Conservation (phyloP, 2,888 invertebrate genomes). For the Orgyia antiqua region DNA sequence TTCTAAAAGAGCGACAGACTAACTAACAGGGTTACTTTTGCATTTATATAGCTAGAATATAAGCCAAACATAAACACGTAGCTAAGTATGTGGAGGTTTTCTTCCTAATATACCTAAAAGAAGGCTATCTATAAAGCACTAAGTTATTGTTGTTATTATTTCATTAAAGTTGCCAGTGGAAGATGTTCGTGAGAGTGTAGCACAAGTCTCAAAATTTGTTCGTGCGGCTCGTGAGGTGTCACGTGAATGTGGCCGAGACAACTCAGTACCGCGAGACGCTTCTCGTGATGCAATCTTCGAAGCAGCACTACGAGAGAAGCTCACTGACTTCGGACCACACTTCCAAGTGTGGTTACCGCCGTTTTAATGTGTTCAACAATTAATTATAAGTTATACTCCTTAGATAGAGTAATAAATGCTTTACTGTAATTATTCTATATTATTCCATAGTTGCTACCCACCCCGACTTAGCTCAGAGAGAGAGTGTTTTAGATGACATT, state of each 20-base stretch:
- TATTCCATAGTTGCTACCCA: too few species aligned
- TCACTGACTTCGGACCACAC: conserved; percentile 64
- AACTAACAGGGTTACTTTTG: too few species aligned
- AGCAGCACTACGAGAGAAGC: conserved; percentile 71
- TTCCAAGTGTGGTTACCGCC: conserved; percentile 79
- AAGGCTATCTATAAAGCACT: too few species aligned
- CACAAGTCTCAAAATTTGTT: conserved; percentile 59
- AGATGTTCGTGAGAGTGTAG: conserved; percentile 65
- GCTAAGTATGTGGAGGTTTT: too few species aligned
- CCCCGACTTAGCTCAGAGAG: too few species aligned
- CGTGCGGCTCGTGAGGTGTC: conserved; percentile 63
- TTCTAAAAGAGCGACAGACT: too few species aligned
- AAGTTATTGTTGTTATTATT: too few species aligned
- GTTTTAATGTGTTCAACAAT: conserved; percentile 59
- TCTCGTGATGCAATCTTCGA: conserved; percentile 66
- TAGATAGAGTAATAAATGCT: conserved; percentile 33
- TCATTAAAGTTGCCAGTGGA: conserved; percentile 60
- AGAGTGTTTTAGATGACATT: too few species aligned
- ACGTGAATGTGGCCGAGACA: conserved; percentile 49
- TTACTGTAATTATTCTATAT: conserved; percentile 4
- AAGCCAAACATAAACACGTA: too few species aligned
- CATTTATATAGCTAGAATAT: too few species aligned
- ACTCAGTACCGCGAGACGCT: conserved; percentile 55
- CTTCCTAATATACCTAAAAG: too few species aligned
- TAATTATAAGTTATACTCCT: conserved; percentile 16